Conservation (phyloP, 2,888 invertebrate species). For the Tanytarsus gracilentus region DNA sequence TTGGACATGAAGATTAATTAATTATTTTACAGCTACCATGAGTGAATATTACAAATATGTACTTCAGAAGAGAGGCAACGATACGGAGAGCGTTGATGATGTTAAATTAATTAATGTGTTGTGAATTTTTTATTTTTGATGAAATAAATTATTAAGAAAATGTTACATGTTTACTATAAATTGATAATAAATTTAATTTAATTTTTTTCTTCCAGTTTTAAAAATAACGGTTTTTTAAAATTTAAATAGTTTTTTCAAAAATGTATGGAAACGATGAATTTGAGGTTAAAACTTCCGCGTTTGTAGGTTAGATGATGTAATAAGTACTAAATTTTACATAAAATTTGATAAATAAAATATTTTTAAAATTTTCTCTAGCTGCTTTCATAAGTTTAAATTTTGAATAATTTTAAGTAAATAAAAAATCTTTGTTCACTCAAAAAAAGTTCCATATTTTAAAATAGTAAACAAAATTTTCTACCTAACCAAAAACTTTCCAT, state of each 20-base stretch:
- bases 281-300: no score
- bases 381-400: no score
- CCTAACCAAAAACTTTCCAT: no score
- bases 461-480: no score
- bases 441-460: no score
- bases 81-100: neutral
- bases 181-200: neutral
- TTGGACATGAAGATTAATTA: neutral
- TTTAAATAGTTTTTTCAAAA: neutral
- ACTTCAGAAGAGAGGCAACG: neutral
- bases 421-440: no score
- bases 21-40: conserved; percentile 3
- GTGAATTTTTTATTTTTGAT: neutral
- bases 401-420: no score
- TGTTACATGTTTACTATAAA: neutral
- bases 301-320: no score
- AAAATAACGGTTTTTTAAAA: neutral
- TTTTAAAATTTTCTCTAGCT: no score
- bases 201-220: neutral
- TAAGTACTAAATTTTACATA: no score
- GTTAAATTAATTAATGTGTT: neutral
- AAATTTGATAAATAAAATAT: no score
- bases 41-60: conserved; percentile 17
- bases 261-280: no score
- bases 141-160: neutral